Evolutionary conservation across 2,888 invertebrate genomes (phyloP).

Genomic region (Lucinisca nassula): DNA sequence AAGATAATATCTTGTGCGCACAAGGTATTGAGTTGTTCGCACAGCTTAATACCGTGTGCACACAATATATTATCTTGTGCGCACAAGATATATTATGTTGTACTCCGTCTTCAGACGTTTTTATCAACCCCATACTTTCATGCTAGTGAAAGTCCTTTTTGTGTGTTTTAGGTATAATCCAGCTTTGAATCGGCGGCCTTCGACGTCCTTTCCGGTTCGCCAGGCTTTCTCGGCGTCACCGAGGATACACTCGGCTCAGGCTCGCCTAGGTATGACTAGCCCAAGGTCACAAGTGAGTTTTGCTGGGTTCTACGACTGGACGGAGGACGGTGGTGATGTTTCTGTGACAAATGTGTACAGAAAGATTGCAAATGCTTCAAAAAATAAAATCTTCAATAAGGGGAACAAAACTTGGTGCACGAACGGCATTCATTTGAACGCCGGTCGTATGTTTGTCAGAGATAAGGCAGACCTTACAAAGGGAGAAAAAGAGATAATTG

Average conservation of each 20-base stretch:
- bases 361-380: conserved; percentile 71
- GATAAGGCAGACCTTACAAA: conserved; percentile 82
- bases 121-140: no score
- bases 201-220: conserved; percentile 70
- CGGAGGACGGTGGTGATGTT: conserved; percentile 65
- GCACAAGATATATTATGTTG: no score
- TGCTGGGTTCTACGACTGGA: conserved; percentile 82
- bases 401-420: conserved; percentile 64
- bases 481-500: conserved; percentile 83
- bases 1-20: no score
- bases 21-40: no score
- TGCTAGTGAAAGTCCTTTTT: no score
- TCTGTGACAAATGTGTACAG: conserved; percentile 78
- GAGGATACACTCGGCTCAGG: conserved; percentile 69
- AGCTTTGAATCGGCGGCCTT: conserved; percentile 63
- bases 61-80: no score
- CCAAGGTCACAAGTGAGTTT: conserved; percentile 76
- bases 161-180: conserved; percentile 55
- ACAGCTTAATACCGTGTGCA: no score
- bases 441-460: conserved; percentile 80
- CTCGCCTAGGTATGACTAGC: conserved; percentile 62
- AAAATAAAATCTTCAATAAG: conserved; percentile 48
- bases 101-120: no score
- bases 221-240: conserved; percentile 75
- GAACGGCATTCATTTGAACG: conserved; percentile 65